A percentile compares a stretch with the other conserved stretches of the same genome.
phyloP scores from a whole-genome alignment of 2,113 vertebrate species.

The Pollachius pollachius region DNA sequence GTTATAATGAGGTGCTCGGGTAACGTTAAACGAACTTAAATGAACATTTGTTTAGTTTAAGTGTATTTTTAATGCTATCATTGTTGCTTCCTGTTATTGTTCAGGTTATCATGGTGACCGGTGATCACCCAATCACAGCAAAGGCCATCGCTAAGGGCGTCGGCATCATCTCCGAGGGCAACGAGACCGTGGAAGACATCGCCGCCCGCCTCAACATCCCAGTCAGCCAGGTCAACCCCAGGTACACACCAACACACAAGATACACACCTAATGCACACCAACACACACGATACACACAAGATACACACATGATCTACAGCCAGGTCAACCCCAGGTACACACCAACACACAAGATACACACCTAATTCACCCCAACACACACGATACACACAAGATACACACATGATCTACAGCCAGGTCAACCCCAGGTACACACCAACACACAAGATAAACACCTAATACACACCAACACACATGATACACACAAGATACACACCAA shows the following conservation, averaged over 20 bases:
- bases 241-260: conserved; percentile 47
- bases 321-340: too few species aligned
- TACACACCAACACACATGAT: too few species aligned
- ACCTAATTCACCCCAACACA: too few species aligned
- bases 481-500: too few species aligned
- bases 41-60: too few species aligned
- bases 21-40: too few species aligned
- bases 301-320: neutral
- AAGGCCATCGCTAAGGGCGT: conserved; percentile 93
- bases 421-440: too few species aligned
- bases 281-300: neutral
- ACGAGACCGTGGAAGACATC: conserved; percentile 90
- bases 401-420: too few species aligned
- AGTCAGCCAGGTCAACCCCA: conserved; percentile 87
- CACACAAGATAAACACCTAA: too few species aligned
- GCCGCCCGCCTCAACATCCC: conserved; percentile 90
- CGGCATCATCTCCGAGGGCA: conserved; percentile 91
- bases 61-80: neutral
- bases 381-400: too few species aligned
- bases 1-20: too few species aligned
- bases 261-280: neutral
- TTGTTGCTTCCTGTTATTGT: neutral
- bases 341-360: too few species aligned
- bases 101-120: conserved; percentile 90
- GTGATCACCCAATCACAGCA: conserved; percentile 90